Conservation (phyloP, 2,797 vertebrate genomes). For the Aplochiton taeniatus region DNA sequence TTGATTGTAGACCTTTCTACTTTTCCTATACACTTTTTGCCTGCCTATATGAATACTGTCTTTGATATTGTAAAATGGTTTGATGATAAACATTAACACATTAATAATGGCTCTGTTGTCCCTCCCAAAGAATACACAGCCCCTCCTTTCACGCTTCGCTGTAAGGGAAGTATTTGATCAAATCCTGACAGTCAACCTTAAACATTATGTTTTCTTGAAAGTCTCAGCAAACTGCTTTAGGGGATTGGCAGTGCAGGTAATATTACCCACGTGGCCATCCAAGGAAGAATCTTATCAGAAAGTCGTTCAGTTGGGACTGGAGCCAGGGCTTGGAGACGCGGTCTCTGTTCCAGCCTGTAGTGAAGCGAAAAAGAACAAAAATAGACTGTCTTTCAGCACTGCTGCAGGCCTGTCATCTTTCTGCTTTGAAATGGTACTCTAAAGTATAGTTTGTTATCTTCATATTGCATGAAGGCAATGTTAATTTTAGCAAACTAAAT, state of each 20-base stretch:
- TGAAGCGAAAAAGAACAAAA: too few species aligned
- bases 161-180: conserved; percentile 16
- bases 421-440: neutral
- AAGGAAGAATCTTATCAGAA: conserved; percentile 29
- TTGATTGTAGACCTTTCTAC: too few species aligned
- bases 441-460: neutral
- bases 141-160: neutral
- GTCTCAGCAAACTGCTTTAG: conserved; percentile 48
- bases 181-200: conserved; percentile 3
- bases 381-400: neutral
- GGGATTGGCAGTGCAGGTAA: conserved; percentile 34
- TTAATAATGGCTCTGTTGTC: neutral
- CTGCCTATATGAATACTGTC: too few species aligned
- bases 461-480: neutral
- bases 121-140: neutral
- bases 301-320: conserved; percentile 16
- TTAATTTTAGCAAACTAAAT: neutral
- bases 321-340: conserved; percentile 3
- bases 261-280: conserved; percentile 15
- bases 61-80: too few species aligned
- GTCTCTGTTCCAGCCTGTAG: too few species aligned
- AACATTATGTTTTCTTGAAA: conserved; percentile 37
- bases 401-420: neutral
- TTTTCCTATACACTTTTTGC: too few species aligned
- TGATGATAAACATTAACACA: too few species aligned